Conservation (phyloP, 1,140 invertebrate genomes). For the Lasaia peninsularis region DNA sequence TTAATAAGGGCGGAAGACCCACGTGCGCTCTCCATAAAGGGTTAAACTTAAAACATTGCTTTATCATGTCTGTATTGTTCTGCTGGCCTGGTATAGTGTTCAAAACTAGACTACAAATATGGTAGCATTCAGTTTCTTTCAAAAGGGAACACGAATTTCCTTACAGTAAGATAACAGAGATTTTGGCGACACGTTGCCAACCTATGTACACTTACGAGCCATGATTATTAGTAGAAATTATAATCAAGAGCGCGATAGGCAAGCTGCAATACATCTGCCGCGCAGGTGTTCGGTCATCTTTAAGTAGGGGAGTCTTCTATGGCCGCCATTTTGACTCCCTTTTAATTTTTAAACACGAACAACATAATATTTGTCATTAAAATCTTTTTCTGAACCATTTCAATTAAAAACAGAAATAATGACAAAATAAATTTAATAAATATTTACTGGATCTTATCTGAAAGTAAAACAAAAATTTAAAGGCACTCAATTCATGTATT, state of each 20-base stretch:
- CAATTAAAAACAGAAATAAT: too few relatives aligned
- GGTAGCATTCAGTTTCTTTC: neutral
- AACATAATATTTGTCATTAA: neutral
- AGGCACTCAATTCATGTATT: too few relatives aligned
- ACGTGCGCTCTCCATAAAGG: neutral
- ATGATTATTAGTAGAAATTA: neutral
- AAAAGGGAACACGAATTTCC: neutral
- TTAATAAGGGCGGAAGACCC: neutral
- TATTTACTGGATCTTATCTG: too few relatives aligned
- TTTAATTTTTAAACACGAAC: slow-evolving; percentile 6
- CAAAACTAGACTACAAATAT: neutral
- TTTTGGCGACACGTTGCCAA: too few relatives aligned
- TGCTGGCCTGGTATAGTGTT: neutral
- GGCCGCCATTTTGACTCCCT: slow-evolving; percentile 9
- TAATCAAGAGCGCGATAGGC: slow-evolving; percentile 19
- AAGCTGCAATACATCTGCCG: slow-evolving; percentile 57
- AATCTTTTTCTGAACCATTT: neutral
- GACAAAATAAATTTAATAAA: too few relatives aligned
- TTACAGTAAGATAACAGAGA: too few relatives aligned
- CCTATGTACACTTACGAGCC: too few relatives aligned
- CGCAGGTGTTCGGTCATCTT: slow-evolving; percentile 37
- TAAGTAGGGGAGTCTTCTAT: slow-evolving; percentile 14
- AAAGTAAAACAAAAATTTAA: too few relatives aligned
- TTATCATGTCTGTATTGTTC: neutral
- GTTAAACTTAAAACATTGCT: neutral